Evolutionary conservation across 2,888 invertebrate genomes (phyloP).

Genomic region (Amiota communis): DNA sequence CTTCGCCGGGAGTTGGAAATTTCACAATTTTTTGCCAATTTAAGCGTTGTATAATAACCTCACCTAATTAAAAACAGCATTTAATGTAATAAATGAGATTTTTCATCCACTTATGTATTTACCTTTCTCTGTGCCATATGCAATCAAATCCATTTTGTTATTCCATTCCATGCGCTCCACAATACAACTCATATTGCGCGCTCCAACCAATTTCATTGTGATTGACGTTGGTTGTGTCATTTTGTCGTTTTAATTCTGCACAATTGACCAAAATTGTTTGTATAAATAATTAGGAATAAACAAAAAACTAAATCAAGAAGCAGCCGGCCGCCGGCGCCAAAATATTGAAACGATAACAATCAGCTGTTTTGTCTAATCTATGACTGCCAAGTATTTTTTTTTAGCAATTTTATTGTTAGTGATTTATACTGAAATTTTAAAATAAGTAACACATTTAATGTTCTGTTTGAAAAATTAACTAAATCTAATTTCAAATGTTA

Average conservation of each 20-base stretch:
- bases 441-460: too few relatives aligned
- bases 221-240: constrained; percentile 69
- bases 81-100: too few relatives aligned
- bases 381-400: too few relatives aligned
- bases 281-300: not conserved
- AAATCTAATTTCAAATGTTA: too few relatives aligned
- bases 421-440: too few relatives aligned
- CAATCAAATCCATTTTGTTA: constrained; percentile 93
- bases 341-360: too few relatives aligned
- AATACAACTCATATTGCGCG: constrained; percentile 70
- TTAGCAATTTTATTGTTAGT: too few relatives aligned
- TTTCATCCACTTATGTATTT: constrained; percentile 30
- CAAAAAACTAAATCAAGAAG: too few relatives aligned
- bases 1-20: constrained; percentile 84
- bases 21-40: constrained; percentile 96
- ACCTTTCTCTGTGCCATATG: constrained; percentile 90
- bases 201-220: constrained; percentile 71
- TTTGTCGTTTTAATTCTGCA: constrained; percentile 18
- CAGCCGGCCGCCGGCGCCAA: too few relatives aligned
- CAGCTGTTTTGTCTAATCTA: too few relatives aligned
- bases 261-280: not conserved
- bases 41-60: constrained; percentile 89
- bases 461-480: too few relatives aligned
- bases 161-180: constrained; percentile 94
- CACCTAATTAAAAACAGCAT: constrained; percentile 76